Conservation (phyloP, 2,797 vertebrate species). For the Fistularia commersonii region DNA sequence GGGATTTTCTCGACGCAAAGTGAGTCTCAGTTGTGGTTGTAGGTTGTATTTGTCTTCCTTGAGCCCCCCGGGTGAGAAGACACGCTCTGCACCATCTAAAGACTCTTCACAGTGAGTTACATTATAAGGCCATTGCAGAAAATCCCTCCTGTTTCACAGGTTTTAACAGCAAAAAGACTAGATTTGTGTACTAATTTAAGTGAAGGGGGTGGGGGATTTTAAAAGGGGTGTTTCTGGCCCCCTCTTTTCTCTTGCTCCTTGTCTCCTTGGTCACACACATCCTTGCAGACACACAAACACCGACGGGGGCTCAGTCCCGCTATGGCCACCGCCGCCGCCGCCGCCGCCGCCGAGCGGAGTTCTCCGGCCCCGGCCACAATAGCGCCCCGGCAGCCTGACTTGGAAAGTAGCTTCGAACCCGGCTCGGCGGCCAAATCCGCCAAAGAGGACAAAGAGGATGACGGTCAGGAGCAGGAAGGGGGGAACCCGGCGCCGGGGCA, state of each 20-base stretch:
- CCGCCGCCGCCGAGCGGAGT: constrained; percentile 50
- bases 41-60: constrained; percentile 28
- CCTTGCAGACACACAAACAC: constrained; percentile 53
- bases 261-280: constrained; percentile 75
- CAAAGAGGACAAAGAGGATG: constrained; percentile 47
- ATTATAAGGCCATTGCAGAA: constrained; percentile 10
- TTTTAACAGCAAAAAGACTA: constrained; percentile 22
- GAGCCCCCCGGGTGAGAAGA: constrained; percentile 14
- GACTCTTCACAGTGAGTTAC: constrained; percentile 5
- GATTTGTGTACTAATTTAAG: constrained; percentile 50
- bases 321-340: constrained; percentile 57
- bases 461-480: constrained; percentile 53
- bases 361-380: constrained; percentile 31
- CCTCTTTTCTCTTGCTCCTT: constrained; percentile 40
- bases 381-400: constrained; percentile 55
- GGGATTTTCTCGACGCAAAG: constrained; percentile 40
- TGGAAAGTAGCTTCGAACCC: constrained; percentile 47
- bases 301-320: constrained; percentile 69
- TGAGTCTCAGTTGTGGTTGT: constrained; percentile 23
- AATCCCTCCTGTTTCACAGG: constrained; percentile 7
- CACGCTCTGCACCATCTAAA: neutral
- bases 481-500: constrained; percentile 23
- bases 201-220: constrained; percentile 53
- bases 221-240: constrained; percentile 54
- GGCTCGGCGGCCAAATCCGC: constrained; percentile 36